A percentile compares a stretch with the other conserved stretches of the same genome.
phyloP scores from a whole-genome alignment of 2,888 invertebrate species.

The Eristalis intricaria region DNA sequence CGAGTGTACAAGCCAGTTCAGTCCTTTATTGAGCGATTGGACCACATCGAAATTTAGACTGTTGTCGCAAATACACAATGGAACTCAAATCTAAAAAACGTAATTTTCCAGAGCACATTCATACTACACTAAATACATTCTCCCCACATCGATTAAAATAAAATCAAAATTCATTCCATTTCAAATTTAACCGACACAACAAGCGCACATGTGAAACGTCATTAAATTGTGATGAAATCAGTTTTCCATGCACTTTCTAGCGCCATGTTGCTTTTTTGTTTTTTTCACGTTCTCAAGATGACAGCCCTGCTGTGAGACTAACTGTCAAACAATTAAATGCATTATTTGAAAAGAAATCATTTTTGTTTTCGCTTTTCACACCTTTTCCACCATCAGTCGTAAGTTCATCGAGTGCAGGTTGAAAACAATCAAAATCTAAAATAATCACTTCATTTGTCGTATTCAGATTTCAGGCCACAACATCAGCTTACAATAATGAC shows the following conservation, averaged over 20 bases:
- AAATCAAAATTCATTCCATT: background rate
- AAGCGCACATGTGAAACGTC: background rate
- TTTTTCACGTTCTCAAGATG: conserved; percentile 24
- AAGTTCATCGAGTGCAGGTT: background rate
- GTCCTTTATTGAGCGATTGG: too few relatives aligned
- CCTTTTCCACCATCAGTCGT: conserved; percentile 18
- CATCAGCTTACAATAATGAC: conserved; percentile 29
- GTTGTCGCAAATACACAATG: too few relatives aligned
- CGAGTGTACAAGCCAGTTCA: too few relatives aligned
- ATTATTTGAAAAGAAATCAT: conserved; percentile 53
- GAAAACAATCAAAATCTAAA: background rate
- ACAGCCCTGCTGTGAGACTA: conserved; percentile 23
- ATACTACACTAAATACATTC: too few relatives aligned
- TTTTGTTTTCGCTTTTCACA: conserved; percentile 39
- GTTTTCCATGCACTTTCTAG: background rate
- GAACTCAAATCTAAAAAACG: too few relatives aligned
- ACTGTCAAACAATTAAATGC: conserved; percentile 65
- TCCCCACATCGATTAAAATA: too few relatives aligned
- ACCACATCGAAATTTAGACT: too few relatives aligned
- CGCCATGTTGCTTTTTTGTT: conserved; percentile 7
- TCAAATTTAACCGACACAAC: background rate
- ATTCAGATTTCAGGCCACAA: background rate
- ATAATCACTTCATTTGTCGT: background rate
- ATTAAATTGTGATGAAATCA: background rate
- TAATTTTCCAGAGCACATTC: too few relatives aligned